Base-by-base conservation (phyloP, 1,140 invertebrate genomes). In the Drosophila rufa region DNA sequence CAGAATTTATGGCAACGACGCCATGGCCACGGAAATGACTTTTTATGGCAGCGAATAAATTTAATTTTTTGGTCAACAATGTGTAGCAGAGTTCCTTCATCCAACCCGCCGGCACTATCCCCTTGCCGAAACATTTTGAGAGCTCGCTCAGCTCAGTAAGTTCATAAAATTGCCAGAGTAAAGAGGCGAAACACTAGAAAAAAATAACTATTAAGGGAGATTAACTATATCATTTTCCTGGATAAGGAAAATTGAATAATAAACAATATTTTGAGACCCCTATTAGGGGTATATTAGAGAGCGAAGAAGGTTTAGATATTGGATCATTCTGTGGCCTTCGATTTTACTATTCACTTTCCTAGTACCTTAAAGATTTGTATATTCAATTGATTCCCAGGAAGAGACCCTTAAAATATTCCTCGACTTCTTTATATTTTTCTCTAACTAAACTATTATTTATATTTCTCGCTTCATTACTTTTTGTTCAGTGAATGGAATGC, bases 61-160 rank as follows among this genome's bases (percentile, higher is more conserved):
- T 90, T 90, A 90, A 90, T 90, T 90, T 90, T 79, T 90, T 85
- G 85, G 85, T 90, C 85, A 90, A 90, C 85, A 90, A 90, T 85
- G 81, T 90, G 75, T 61, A 81, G 71, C 71, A 60, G 60, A 36
- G 64, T 48, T 27, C 56, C 69, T 30, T 30, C 19, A 33, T 33
- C 62, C 42, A 19, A 27, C 19, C 38, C 5, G 5, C 33, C 40
- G n/a, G 40, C 55, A 22, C 33, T 9, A 56, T 17, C 40, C 40
- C 47, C 45, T 53, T 8, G 33, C 11, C 14, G 30, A 45, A 17
- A 27, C 47, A 53, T 45, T 68, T 55, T 53, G 43, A 11, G 22
- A 55, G 33, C 51, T 38, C 27, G 56, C 56, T 60, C 25, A 56
- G 40, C 46, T 48, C 71, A 66, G 59, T 71, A 45, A 77, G 79